These are phyloP conservation scores for Ptilorrhoa leucosticta DNA, from an alignment of 2,113 vertebrate genomes.

Conservation along the genomic window DNA sequence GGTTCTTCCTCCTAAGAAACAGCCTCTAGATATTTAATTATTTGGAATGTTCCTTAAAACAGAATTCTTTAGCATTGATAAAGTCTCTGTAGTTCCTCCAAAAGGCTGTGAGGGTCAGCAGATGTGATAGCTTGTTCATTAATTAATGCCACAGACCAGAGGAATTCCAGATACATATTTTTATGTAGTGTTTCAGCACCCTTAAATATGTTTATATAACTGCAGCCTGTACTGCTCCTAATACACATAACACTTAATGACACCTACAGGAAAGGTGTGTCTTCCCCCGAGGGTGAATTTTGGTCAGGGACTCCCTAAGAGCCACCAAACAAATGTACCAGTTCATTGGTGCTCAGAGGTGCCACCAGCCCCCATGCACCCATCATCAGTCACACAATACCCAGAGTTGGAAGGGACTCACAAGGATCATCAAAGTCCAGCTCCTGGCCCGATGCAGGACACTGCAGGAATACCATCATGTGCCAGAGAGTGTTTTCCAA, in stretches of 20 bases:
- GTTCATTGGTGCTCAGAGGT: background rate
- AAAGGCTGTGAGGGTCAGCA: conserved; percentile 17
- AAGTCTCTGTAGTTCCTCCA: background rate
- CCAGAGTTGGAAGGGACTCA: background rate
- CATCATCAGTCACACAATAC: background rate
- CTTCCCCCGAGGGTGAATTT: background rate
- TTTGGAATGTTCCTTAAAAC: background rate
- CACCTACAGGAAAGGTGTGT: background rate
- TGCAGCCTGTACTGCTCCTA: background rate
- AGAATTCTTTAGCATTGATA: background rate
- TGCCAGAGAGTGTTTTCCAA: background rate
- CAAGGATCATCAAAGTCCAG: background rate
- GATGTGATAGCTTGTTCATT: background rate
- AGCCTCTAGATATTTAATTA: conserved; percentile 1
- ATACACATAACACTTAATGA: background rate
- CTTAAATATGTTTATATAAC: background rate
- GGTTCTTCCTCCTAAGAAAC: conserved; percentile 15
- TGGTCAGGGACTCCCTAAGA: background rate
- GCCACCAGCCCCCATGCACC: rapidly evolving
- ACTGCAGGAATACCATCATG: background rate
- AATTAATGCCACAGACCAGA: conserved; percentile 24
- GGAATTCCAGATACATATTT: background rate
- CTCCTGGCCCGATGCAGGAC: background rate
- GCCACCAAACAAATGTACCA: rapidly evolving
- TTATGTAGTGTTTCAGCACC: background rate